phyloP scores from a whole-genome alignment of 1,140 invertebrate genomes.

The Trialeurodes vaporariorum region DNA sequence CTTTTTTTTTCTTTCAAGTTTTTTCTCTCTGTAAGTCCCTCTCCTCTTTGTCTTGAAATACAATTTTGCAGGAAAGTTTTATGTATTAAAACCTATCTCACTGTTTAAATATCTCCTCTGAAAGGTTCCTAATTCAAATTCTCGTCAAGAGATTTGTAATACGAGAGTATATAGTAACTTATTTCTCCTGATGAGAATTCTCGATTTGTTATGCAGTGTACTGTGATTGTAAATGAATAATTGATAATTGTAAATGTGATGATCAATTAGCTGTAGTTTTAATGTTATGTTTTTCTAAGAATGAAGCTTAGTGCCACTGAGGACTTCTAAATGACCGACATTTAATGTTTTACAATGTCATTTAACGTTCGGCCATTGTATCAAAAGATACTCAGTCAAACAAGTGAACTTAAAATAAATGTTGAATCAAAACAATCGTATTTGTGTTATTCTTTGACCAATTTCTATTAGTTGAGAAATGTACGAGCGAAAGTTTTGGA shows the following conservation, averaged over 20 bases:
- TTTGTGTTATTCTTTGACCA: no score
- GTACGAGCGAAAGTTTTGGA: no score
- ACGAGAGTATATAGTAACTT: no score
- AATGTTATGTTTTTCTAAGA: background rate
- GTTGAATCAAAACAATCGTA: background rate
- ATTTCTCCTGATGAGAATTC: background rate
- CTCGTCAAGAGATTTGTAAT: no score
- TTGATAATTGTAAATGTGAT: background rate
- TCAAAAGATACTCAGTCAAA: background rate
- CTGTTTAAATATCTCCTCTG: no score
- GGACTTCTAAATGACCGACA: background rate
- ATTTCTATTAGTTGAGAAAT: no score
- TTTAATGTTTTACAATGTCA: background rate
- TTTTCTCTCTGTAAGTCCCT: no score
- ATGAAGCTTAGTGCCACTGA: background rate
- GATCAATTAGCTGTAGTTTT: background rate
- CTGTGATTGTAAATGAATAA: background rate
- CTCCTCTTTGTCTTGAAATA: no score
- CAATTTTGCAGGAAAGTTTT: no score
- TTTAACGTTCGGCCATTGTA: background rate
- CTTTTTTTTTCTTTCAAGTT: no score
- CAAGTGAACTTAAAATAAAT: background rate
- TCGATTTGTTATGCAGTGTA: background rate
- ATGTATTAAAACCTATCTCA: no score
- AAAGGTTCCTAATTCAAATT: no score